These are phyloP conservation scores for Sebastiscus tertius DNA, from an alignment of 2,797 vertebrate genomes.

Conservation along the genomic window DNA sequence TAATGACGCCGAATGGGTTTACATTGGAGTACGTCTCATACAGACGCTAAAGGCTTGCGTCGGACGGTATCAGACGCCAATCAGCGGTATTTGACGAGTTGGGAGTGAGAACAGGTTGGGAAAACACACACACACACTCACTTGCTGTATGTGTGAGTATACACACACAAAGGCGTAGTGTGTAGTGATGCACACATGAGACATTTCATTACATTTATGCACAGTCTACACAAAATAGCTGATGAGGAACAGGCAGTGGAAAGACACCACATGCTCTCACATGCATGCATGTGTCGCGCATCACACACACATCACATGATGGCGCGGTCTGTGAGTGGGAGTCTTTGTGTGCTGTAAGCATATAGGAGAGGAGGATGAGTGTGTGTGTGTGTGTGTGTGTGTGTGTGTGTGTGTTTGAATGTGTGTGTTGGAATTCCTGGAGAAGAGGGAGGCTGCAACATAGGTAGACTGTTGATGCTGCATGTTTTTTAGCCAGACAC, in stretches of 20 bases:
- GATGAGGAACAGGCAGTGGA: conserved; percentile 29
- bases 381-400: conserved; percentile 8
- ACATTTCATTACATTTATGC: neutral
- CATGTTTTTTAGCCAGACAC: conserved; percentile 48
- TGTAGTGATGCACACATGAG: neutral
- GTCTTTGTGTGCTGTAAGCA: conserved; percentile 77
- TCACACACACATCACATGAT: conserved; percentile 75
- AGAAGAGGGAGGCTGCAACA: conserved; percentile 46
- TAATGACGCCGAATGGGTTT: no score
- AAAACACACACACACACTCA: neutral
- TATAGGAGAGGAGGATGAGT: conserved; percentile 50
- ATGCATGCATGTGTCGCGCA: conserved; percentile 51
- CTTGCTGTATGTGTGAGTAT: neutral
- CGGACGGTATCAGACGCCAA: no score
- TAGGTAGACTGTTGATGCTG: conserved; percentile 63
- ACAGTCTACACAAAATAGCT: neutral
- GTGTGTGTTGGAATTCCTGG: conserved; percentile 39
- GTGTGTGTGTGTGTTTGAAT: neutral
- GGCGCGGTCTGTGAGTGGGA: conserved; percentile 62
- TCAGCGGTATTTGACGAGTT: neutral
- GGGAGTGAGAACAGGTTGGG: neutral
- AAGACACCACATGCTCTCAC: conserved; percentile 60
- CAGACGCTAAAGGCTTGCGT: neutral
- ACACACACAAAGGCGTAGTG: neutral
- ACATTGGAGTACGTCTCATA: neutral